phyloP scores from a whole-genome alignment of 2,888 invertebrate species.

The Tenthredo mesomela region DNA sequence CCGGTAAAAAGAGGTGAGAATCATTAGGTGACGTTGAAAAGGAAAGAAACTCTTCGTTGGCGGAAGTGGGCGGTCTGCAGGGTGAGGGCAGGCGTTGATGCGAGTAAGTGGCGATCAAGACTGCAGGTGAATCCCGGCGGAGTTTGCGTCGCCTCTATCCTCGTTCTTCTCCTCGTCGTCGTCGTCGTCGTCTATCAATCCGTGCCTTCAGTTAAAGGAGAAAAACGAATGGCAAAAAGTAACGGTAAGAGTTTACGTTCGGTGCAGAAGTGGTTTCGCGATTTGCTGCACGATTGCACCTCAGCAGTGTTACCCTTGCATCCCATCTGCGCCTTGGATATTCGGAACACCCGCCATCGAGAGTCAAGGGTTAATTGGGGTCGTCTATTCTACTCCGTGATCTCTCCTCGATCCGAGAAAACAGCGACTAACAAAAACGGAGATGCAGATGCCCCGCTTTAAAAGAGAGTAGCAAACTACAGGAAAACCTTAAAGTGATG shows the following conservation, averaged over 20 bases:
- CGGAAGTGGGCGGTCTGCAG: conserved; percentile 26
- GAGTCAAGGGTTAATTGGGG: conserved; percentile 36
- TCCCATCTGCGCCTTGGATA: background rate
- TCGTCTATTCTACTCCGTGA: background rate
- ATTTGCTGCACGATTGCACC: conserved; percentile 43
- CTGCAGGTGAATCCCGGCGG: conserved; percentile 51
- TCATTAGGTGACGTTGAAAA: conserved; percentile 21
- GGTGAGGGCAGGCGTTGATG: conserved; percentile 48
- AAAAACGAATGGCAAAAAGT: background rate
- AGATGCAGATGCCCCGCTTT: background rate
- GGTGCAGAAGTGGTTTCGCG: conserved; percentile 2
- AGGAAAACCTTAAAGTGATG: background rate
- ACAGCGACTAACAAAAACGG: background rate
- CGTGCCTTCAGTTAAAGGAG: background rate
- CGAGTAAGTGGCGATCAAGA: conserved; percentile 54
- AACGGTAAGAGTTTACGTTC: conserved; percentile 22
- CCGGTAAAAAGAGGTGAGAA: conserved; percentile 24
- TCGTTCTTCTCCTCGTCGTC: background rate
- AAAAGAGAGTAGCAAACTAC: background rate
- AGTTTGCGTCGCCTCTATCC: background rate
- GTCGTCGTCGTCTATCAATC: conserved; percentile 40
- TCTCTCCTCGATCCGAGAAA: background rate
- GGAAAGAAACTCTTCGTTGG: conserved; percentile 49
- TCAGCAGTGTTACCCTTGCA: conserved; percentile 29
- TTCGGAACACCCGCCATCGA: background rate